Evolutionary conservation across 2,888 invertebrate species (phyloP), one percentile per base, ranked within the genome.

Genomic region (Apamea epomidion): DNA sequence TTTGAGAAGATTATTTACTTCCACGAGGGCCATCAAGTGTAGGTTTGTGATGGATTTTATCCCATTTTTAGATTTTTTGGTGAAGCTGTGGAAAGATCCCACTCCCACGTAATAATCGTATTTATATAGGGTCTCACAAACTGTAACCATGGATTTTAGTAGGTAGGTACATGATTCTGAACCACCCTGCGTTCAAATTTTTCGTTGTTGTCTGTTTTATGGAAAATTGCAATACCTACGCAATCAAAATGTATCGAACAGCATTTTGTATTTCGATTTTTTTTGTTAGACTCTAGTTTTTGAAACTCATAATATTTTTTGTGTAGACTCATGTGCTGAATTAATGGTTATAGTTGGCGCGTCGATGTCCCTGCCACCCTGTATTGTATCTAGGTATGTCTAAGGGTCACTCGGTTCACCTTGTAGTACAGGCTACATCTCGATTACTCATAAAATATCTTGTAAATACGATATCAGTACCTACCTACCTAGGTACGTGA

Each of bases 1-100:
- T 68, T 68, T 25, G 14, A 71, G 32, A 45, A 48, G 83, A 70
- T 86, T 86, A 82, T 82, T 86, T 86, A 70, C 69, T 51, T 60
- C 51, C 64, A 42, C 18, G 74, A 82, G 86, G 81, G 62, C 65
- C 32, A 18, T 32, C 72, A 70, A n/a, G 70, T 60, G 48, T 21
- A 29, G 37, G 37, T 82, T 60, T 67, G 54, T 68, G 62, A 67
- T 67, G 54, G 76, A 51, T 64, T 73, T 29, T 51, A 42, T 67
- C 1, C 42, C 71, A 71, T 86, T 45, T 82, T 32, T 51, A 5
- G 54, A 32, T 29, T 69, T 62, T 45, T 29, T 4, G 25, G 54
- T 37, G 25, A 37, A 80, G 18, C 16, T 71, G 45, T 48, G 37
- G 54, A 79, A 64, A 16, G 54, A 68, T 32, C 12, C 21, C 25